These are phyloP conservation scores for Brevipalpus yothersi DNA, from an alignment of 1,140 invertebrate genomes.

Conservation along the genomic window DNA sequence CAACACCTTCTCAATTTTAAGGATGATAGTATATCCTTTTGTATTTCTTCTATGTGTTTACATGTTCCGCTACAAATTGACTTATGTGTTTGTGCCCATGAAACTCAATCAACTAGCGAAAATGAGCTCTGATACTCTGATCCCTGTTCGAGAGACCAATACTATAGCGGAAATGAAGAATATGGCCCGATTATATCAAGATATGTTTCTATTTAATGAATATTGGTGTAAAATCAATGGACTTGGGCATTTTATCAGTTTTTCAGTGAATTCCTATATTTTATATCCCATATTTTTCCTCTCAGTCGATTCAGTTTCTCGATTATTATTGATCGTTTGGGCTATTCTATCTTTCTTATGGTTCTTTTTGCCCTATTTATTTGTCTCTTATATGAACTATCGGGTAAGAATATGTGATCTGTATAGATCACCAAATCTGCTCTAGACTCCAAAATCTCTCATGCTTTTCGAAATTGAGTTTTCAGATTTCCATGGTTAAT, in stretches of 20 bases:
- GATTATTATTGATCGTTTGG: not conserved
- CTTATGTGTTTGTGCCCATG: not conserved
- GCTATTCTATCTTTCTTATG: not conserved
- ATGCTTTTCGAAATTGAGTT: not conserved
- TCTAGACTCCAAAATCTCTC: no score
- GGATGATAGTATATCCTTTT: not conserved
- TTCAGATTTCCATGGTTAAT: not conserved
- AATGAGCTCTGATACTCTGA: not conserved
- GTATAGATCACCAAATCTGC: no score
- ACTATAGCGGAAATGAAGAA: not conserved
- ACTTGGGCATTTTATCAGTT: not conserved
- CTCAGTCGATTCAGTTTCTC: not conserved
- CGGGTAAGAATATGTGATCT: not conserved
- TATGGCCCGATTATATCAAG: not conserved
- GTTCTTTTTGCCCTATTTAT: not conserved
- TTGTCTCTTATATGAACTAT: not conserved
- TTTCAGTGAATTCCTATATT: not conserved
- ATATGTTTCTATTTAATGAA: not conserved
- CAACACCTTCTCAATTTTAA: not conserved
- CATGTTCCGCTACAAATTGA: not conserved
- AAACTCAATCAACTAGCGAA: not conserved
- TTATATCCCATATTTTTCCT: not conserved
- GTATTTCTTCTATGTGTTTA: not conserved
- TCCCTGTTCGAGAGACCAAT: not conserved
- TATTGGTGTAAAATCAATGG: not conserved